Conservation (phyloP, 64 coral and sea anemone genomes). For the Actinia tenebrosa region DNA sequence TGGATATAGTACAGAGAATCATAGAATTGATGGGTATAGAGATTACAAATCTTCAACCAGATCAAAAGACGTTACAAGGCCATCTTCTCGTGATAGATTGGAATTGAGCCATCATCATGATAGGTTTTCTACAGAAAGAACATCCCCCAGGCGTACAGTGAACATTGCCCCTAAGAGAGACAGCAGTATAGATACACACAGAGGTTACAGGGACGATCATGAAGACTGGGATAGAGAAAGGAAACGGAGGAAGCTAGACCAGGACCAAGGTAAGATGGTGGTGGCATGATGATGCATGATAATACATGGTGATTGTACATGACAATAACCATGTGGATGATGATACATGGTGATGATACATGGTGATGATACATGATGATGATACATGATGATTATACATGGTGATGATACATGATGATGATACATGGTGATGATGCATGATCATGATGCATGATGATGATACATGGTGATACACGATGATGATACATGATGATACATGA, state of each 20-base stretch:
- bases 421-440: not conserved
- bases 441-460: not conserved
- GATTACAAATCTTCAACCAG: not conserved
- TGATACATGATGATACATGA: not conserved
- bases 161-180: not conserved
- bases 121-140: not conserved
- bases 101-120: not conserved
- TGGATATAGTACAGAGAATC: not conserved
- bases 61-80: not conserved
- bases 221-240: not conserved
- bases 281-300: not conserved
- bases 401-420: slow-evolving; percentile 4
- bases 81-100: not conserved
- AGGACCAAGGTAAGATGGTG: not conserved
- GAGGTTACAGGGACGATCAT: not conserved
- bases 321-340: not conserved
- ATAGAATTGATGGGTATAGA: not conserved
- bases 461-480: not conserved
- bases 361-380: not conserved
- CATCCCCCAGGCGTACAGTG: not conserved
- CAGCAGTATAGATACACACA: not conserved
- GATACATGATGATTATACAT: not conserved
- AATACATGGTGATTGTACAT: not conserved
- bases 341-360: not conserved
- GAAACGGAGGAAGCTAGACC: not conserved